Evolutionary conservation across 2,888 invertebrate species (phyloP).

Genomic region (Synergus laeviventris): DNA sequence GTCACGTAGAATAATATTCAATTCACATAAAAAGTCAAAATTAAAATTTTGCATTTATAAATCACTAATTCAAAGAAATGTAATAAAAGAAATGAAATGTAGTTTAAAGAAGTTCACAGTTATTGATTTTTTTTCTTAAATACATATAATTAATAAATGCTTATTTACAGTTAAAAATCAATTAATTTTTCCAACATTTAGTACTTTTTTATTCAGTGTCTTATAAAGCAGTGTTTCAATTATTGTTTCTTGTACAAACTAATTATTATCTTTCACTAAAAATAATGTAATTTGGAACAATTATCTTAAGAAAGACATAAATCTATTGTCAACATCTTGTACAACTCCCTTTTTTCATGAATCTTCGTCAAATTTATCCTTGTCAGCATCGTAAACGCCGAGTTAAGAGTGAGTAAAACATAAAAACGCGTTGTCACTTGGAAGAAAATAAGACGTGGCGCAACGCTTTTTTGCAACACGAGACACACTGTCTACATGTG

Average conservation of each 20-base stretch:
- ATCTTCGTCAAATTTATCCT: conserved; percentile 22
- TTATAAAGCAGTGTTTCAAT: too few relatives aligned
- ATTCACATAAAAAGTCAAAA: background rate
- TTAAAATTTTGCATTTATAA: background rate
- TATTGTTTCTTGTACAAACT: background rate
- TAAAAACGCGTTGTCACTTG: conserved; percentile 17
- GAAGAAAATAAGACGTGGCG: conserved; percentile 1
- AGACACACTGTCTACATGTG: background rate
- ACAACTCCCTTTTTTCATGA: background rate
- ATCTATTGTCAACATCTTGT: background rate
- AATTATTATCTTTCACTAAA: background rate
- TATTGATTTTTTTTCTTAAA: background rate
- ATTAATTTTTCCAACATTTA: too few relatives aligned
- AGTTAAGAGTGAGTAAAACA: background rate
- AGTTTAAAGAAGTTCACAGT: background rate
- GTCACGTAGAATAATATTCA: background rate
- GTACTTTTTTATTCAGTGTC: too few relatives aligned
- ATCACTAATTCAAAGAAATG: background rate
- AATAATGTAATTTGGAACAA: background rate
- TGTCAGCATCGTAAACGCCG: conserved; percentile 23
- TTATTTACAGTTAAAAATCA: background rate
- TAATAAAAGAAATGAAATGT: background rate
- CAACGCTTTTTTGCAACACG: conserved; percentile 17
- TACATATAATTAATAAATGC: background rate
- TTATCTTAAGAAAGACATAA: background rate